Conservation (phyloP, 2,888 invertebrate genomes). For the Orthosia incerta region DNA sequence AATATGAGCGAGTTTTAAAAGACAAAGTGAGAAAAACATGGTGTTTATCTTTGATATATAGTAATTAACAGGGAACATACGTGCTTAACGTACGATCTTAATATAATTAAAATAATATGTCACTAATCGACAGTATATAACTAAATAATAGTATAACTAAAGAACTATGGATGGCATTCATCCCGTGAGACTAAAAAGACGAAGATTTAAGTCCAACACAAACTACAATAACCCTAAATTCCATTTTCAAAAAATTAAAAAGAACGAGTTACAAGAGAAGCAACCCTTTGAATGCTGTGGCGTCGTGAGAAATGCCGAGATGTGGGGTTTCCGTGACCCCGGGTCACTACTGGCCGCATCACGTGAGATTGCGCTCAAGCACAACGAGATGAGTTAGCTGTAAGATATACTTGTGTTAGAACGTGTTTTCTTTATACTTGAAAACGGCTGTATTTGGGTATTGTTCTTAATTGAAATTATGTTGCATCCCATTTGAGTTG, state of each 20-base stretch:
- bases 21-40: neutral
- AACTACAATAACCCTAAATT: slow-evolving; percentile 18
- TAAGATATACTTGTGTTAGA: slow-evolving; percentile 38
- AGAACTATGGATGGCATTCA: neutral
- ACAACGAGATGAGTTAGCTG: slow-evolving; percentile 34
- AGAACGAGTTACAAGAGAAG: slow-evolving; percentile 66
- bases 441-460: neutral
- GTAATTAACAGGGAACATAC: neutral
- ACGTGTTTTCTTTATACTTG: slow-evolving; percentile 39
- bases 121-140: neutral
- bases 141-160: too few relatives aligned
- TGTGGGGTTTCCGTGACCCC: slow-evolving; percentile 79
- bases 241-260: slow-evolving; percentile 21
- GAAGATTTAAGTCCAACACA: neutral
- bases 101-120: neutral
- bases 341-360: slow-evolving; percentile 74
- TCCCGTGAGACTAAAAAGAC: neutral
- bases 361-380: slow-evolving; percentile 34
- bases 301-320: slow-evolving; percentile 77
- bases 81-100: neutral
- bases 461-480: slow-evolving; percentile 6
- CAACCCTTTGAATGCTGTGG: slow-evolving; percentile 79
- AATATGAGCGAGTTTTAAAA: neutral
- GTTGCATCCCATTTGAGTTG: neutral
- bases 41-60: too few relatives aligned